phyloP scores from a whole-genome alignment of 2,888 invertebrate species.

The Caradrina clavipalpis region DNA sequence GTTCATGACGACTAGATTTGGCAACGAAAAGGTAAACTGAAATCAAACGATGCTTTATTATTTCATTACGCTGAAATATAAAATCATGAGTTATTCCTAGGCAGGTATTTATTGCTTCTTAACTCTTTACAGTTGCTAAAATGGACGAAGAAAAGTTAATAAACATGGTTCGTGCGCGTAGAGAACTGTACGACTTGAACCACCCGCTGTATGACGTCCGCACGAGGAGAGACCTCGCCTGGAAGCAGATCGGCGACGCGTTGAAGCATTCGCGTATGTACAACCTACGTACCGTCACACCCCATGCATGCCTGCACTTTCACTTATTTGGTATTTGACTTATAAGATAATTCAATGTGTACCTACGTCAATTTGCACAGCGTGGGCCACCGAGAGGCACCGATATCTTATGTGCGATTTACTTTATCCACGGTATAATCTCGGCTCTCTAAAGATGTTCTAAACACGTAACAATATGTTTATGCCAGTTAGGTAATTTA shows the following conservation, averaged over 20 bases:
- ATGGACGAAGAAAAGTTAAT: constrained; percentile 46
- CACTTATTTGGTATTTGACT: too few species aligned
- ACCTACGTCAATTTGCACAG: too few species aligned
- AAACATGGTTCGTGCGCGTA: constrained; percentile 43
- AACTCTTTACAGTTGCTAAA: constrained; percentile 1
- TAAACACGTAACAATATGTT: too few species aligned
- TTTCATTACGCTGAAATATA: background rate
- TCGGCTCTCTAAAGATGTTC: too few species aligned
- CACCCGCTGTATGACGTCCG: constrained; percentile 45
- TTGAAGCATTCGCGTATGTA: constrained; percentile 34
- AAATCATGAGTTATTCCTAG: background rate
- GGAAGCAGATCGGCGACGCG: constrained; percentile 35
- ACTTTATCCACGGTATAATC: too few species aligned
- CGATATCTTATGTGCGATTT: too few species aligned
- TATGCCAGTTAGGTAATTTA: too few species aligned
- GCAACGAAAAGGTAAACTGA: background rate
- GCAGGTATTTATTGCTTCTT: background rate
- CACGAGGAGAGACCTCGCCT: constrained; percentile 28
- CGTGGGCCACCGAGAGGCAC: too few species aligned
- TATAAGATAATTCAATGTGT: too few species aligned
- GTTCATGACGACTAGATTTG: background rate
- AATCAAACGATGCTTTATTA: background rate
- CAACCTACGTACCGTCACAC: too few species aligned
- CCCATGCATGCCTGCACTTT: too few species aligned
- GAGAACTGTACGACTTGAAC: constrained; percentile 45